Conservation (phyloP, 2,888 invertebrate species). For the Dryadula phaetusa region DNA sequence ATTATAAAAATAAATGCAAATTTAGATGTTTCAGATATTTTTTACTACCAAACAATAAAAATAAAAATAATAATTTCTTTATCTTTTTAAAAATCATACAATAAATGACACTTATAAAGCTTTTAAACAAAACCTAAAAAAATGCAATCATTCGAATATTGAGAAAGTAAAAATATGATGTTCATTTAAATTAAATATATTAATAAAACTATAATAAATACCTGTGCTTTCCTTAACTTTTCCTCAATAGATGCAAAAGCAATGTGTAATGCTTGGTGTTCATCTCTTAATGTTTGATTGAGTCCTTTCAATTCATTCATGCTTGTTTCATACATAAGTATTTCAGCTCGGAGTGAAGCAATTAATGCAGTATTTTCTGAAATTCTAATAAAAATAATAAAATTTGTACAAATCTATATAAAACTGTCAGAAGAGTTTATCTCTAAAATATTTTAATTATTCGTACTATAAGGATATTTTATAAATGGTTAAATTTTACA, state of each 20-base stretch:
- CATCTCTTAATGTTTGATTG: constrained; percentile 95
- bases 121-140: too few species aligned
- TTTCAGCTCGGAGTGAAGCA: constrained; percentile 88
- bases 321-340: constrained; percentile 88
- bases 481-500: too few species aligned
- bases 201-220: constrained; percentile 57
- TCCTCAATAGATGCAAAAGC: constrained; percentile 96
- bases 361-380: constrained; percentile 87
- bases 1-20: too few species aligned
- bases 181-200: not conserved
- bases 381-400: constrained; percentile 77
- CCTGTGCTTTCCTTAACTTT: constrained; percentile 92
- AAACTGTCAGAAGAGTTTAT: too few species aligned
- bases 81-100: too few species aligned
- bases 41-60: not conserved
- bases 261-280: constrained; percentile 96
- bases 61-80: too few species aligned
- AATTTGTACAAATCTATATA: not conserved
- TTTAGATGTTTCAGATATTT: not conserved
- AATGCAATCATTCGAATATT: too few species aligned
- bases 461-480: too few species aligned
- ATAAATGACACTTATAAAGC: too few species aligned
- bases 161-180: too few species aligned
- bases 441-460: too few species aligned
- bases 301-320: constrained; percentile 91